Conservation (phyloP, 2,113 vertebrate genomes). For the Engystomops pustulosus region DNA sequence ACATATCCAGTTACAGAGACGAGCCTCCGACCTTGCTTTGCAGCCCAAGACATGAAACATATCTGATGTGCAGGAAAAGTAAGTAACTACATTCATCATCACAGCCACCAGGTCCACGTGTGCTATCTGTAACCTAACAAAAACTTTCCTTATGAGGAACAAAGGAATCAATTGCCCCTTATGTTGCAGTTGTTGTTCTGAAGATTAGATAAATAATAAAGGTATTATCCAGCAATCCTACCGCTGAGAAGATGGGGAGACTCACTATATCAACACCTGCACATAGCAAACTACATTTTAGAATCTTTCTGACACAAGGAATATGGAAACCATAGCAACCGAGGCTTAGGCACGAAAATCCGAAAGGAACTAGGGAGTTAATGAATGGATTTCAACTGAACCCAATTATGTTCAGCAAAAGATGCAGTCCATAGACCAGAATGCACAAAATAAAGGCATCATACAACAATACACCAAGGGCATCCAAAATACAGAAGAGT, state of each 20-base stretch:
- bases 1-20: no score
- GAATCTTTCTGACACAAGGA: constrained; percentile 8
- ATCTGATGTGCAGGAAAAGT: no score
- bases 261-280: constrained; percentile 47
- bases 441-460: no score
- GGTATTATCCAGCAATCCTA: background rate
- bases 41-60: no score
- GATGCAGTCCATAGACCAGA: background rate
- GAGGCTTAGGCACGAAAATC: background rate
- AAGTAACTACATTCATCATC: background rate
- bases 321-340: constrained; percentile 49
- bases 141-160: background rate
- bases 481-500: no score
- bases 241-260: background rate
- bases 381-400: background rate
- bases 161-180: background rate
- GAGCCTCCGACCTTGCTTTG: no score
- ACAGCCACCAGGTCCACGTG: no score
- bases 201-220: background rate
- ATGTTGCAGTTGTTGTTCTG: background rate
- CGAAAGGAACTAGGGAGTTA: constrained; percentile 6
- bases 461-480: background rate
- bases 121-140: background rate
- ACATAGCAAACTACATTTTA: constrained; percentile 25
- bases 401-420: background rate